phyloP scores from a whole-genome alignment of 1,140 invertebrate genomes.

The Schlechtendalia chinensis region DNA sequence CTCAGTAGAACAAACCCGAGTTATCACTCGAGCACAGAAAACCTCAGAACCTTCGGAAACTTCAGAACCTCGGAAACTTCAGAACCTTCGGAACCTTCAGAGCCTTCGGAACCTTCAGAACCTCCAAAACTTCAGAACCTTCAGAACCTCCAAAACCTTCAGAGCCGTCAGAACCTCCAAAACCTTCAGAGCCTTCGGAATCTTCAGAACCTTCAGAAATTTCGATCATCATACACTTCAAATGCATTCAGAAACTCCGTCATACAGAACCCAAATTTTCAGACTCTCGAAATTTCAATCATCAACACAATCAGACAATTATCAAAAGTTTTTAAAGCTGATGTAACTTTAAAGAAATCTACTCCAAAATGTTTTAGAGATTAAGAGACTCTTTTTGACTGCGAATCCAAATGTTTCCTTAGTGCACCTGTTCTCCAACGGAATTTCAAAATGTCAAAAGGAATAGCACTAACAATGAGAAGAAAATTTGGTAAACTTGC shows the following conservation, averaged over 20 bases:
- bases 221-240: too few species aligned
- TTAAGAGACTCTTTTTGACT: conserved; percentile 16
- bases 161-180: too few species aligned
- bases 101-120: background rate
- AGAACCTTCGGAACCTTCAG: background rate
- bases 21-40: background rate
- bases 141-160: too few species aligned
- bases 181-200: too few species aligned
- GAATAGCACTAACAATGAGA: background rate
- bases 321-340: background rate
- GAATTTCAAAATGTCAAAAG: conserved; percentile 14
- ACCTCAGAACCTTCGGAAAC: background rate
- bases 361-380: background rate
- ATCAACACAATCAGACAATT: background rate
- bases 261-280: too few species aligned
- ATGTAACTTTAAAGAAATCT: background rate
- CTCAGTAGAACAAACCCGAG: background rate
- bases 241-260: too few species aligned
- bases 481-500: background rate
- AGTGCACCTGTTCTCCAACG: conserved; percentile 9
- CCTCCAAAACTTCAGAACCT: background rate
- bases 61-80: background rate
- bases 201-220: too few species aligned
- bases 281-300: too few species aligned
- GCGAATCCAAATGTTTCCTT: background rate